Evolutionary conservation across 2,888 invertebrate genomes (phyloP), one percentile per base, ranked within the genome.

Genomic region (Lacanobia wlatinum): DNA sequence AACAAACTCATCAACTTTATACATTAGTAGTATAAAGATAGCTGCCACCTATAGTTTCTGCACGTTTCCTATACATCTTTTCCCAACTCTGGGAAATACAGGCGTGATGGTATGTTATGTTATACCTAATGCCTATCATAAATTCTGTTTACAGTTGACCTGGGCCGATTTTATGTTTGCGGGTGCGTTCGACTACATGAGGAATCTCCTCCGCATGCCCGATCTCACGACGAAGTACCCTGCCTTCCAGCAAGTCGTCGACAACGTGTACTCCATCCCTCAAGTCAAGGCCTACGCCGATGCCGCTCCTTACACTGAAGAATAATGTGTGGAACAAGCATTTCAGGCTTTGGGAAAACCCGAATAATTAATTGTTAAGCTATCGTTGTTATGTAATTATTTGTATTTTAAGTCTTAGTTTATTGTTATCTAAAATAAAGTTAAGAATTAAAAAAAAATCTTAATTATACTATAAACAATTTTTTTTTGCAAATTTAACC

Each of bases 271-370:
- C 3, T 81, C 90, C 4, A 72, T 86, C 52, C 93, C 94, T 0
- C 91, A 91, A 12, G 86, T 96, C 68, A 94, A 95, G 78, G 90
- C 90, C n/a, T 95, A 92, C 76, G 80, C 92, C 0, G 92, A 90
- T 12, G 72, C 88, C 8, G 87, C 88, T 14, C 88, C 75, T 0
- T 40, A 40, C 1, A 50, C 76, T 3, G 81, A 70, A 0, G 55
- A 55, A 55, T 55, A 55, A 55, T 16, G 14, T 16, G 14, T 52
- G 21, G 21, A 21, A 23, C 1, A 53, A 6, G 23, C 23, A 53
- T 14, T n/a, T 50, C 1, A 50, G n/a, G 50, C 50, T 50, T 50
- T 50, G 10, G 50, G n/a, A 50, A 50, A 50, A 9, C 50, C 50
- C n/a, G n/a, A 50, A 50, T 10, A 9, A 8, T n/a, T 48, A 18